Evolutionary conservation across 2,797 vertebrate species (phyloP), one percentile per base, ranked within the genome.

Genomic region (Crenichthys baileyi): DNA sequence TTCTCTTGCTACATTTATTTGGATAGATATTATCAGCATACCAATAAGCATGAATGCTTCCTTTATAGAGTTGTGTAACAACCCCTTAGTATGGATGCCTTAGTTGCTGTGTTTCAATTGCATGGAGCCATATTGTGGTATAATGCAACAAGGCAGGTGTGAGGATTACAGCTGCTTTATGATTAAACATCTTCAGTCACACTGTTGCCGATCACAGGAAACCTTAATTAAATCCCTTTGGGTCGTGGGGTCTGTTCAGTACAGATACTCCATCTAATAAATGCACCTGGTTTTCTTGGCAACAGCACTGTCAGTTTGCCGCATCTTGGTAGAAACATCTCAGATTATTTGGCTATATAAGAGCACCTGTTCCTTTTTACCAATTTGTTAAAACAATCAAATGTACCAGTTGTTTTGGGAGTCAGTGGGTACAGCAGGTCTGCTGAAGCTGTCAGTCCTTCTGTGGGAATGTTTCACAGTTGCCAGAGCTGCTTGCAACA

Each of bases 121-220:
- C 73, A 77, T 15, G 24, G 77, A 55, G 87, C 91, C 83, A 86
- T 74, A 83, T 78, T 82, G 79, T 70, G 65, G 81, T 72, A 41
- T 95, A 94, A 95, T 95, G 90, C 73, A 85, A 88, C 77, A 88
- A 90, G 93, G 88, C 93, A 94, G 92, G 93, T 94, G 91, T 93
- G 91, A 91, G 92, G 93, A 93, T 95, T 92, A 94, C 85, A 63
- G 82, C 82, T 90, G 92, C 94, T 94, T 94, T 94, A 91, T 83
- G 84, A 89, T 92, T 88, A 88, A 81, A 85, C 44, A 72, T 88
- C 82, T 90, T 90, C 90, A 95, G 93, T 94, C 90, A 89, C 78
- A 86, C 90, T 88, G 91, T 92, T 91, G 92, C 90, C 90, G 75
- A 81, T 92, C 89, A 88, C 85, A 92, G 86, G 86, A 93, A 87